phyloP scores from a whole-genome alignment of 1,140 invertebrate genomes.

The Micrasema minimum region DNA sequence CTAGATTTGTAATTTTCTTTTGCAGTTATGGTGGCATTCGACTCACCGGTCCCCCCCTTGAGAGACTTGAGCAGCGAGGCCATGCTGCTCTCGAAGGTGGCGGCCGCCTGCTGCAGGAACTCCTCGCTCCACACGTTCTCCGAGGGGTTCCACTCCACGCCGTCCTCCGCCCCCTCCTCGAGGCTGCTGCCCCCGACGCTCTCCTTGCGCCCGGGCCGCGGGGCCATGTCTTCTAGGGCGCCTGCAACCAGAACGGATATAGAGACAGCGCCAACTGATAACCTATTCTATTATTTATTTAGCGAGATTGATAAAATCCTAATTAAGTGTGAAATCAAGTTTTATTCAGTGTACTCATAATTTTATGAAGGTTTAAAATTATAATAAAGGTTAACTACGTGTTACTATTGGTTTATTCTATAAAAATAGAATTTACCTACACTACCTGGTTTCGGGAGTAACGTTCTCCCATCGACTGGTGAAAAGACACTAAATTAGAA shows the following conservation, averaged over 20 bases:
- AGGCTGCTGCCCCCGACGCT: constrained; percentile 49
- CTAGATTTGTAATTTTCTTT: no score
- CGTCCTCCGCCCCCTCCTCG: constrained; percentile 50
- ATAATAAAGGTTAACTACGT: background rate
- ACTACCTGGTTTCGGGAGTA: no score
- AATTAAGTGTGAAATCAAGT: background rate
- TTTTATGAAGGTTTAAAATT: background rate
- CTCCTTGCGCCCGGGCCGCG: constrained; percentile 56
- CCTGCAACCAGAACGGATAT: constrained; percentile 56
- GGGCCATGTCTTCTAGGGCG: constrained; percentile 69
- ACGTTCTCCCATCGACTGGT: no score
- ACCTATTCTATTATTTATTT: background rate
- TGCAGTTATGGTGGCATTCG: no score
- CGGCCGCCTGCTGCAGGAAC: constrained; percentile 71
- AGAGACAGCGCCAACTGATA: background rate
- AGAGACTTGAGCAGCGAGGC: constrained; percentile 66
- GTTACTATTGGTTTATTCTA: background rate
- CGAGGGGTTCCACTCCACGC: constrained; percentile 52
- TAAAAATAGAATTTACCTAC: no score
- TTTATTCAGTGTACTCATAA: background rate
- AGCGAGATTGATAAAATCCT: no score
- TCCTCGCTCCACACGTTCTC: constrained; percentile 71
- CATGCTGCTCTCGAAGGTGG: constrained; percentile 73
- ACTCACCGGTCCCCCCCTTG: constrained; percentile 61
- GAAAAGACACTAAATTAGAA: no score